A percentile compares a stretch with the other conserved stretches of the same genome.
These are phyloP conservation scores for Tangara arthus DNA, from an alignment of 2,797 vertebrate species.

Conservation along the genomic window DNA sequence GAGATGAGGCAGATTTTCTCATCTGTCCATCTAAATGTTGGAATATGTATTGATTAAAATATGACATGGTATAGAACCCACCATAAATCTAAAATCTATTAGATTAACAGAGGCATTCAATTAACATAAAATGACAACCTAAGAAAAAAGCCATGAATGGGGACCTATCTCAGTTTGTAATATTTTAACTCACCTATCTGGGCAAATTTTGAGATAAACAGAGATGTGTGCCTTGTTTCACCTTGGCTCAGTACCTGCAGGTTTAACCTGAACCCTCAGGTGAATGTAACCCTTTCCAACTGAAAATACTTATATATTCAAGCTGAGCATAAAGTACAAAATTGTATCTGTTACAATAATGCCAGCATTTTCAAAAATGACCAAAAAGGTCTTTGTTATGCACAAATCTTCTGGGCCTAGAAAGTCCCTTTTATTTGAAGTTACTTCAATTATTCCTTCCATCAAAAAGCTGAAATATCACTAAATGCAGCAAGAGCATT, in stretches of 20 bases:
- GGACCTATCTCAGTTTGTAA: constrained; percentile 18
- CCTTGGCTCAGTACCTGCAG: not conserved
- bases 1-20: constrained; percentile 71
- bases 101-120: constrained; percentile 80
- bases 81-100: constrained; percentile 81
- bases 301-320: not conserved
- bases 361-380: not conserved
- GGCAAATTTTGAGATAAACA: not conserved
- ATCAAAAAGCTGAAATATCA: not conserved
- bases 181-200: constrained; percentile 44
- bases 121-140: constrained; percentile 78
- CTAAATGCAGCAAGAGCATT: not conserved
- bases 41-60: constrained; percentile 79
- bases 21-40: constrained; percentile 75
- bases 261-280: not conserved
- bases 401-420: not conserved
- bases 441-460: not conserved
- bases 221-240: not conserved
- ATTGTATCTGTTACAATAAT: not conserved
- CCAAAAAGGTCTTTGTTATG: not conserved
- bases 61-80: constrained; percentile 70
- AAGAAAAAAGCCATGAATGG: constrained; percentile 66
- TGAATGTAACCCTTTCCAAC: not conserved
- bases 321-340: not conserved
- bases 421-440: not conserved